Base-by-base conservation (phyloP, 1,140 invertebrate genomes). In the Oreohelix idahoensis region DNA sequence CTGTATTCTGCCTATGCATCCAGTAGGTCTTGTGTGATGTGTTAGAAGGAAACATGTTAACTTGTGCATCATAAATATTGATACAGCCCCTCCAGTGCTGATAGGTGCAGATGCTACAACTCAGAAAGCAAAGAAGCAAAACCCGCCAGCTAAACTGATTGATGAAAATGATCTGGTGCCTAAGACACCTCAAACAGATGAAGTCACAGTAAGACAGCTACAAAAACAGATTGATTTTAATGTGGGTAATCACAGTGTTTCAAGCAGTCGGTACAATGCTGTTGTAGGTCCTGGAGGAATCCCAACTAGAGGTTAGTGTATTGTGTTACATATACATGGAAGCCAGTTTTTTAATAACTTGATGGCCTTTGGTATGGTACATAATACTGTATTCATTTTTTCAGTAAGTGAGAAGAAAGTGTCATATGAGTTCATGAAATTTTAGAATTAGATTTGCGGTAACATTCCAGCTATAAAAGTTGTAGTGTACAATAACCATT, bases 201-300 rank as follows among this genome's bases (percentile, higher is more conserved):
- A 90, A 71, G 88, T 86, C 74, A 91, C 89, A 11, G 89, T 90
- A 4, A 63, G 90, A 15, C 63, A 87, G 23, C 79, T 92, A 29
- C 83, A 90, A 81, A 90, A 90, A 81, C 92, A 92, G 86, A 90
- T 92, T 42, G 91, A 92, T 81, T 84, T 66, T 36, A 87, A 88
- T 69, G 89, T 92, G 5, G 90, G 89, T 1, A 85, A 89, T 58
- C 90, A 92, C 75, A 75, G 85, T 23, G 92, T 91, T 32, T 91
- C 88, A 69, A 84, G 88, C 38, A 84, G 85, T 49, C 91, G 92
- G 89, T 91, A 92, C 45, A 92, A 91, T 83, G 90, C 90, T 49
- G 88, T 90, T 2, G 87, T 91, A 26, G 89, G 88, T 66, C 87
- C 87, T 58, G 86, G 84, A 53, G 90, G 91, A 8, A 79, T 92